Evolutionary conservation across 2,888 invertebrate species (phyloP), one percentile per base, ranked within the genome.

Genomic region (Plagiodera versicolora): DNA sequence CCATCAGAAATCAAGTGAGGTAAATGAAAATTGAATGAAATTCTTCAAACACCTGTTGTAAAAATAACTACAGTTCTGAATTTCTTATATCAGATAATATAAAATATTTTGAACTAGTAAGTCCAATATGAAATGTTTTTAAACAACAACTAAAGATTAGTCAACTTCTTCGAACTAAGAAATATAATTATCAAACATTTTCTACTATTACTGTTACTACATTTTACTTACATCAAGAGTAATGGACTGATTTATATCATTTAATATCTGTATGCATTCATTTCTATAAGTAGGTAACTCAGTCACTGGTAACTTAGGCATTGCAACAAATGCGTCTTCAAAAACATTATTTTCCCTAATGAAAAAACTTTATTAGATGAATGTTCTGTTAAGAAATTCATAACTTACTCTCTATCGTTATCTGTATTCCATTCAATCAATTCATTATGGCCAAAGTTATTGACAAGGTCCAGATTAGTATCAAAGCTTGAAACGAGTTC

Each of bases 211-310:
- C n/a, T n/a, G n/a, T n/a, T n/a, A n/a, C n/a, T n/a, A n/a, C n/a
- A n/a, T n/a, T n/a, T n/a, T 64, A 71, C 70, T 75, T 68, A 83
- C 82, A 76, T 83, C 82, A 55, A 82, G 68, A 57, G 76, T 77
- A 46, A 82, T 81, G 58, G 83, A 74, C 52, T 83, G 82, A 61
- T 83, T 81, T 83, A 83, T 84, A 60, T 84, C 83, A 50, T 75
- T 79, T 61, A 83, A 78, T 64, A 83, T 80, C 73, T 81, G 81
- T 46, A 81, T 80, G 71, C 80, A 82, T 69, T 84, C 83, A 57
- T 83, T 82, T 63, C 80, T 79, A 24, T 76, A 75, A 56, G 77
- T 76, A 35, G n/a, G n/a, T n/a, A n/a, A 74, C 58, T 63, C 71
- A 46, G 70, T 6, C 24, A 24, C 24, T 24, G 24, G 4, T 5